Conservation (phyloP, 1,140 invertebrate species). For the Cyphomyrmex costatus region DNA sequence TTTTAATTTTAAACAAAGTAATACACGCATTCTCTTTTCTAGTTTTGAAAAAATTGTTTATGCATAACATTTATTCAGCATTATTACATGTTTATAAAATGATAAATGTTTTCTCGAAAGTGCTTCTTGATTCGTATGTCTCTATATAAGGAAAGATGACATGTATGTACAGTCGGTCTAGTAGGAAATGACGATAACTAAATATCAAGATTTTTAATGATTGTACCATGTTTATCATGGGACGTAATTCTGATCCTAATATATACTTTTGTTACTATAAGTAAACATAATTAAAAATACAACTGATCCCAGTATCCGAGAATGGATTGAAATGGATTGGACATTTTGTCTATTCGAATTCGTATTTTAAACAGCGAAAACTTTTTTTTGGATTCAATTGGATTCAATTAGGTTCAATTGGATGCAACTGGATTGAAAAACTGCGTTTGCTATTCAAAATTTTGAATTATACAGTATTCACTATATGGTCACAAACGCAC, state of each 20-base stretch:
- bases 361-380: no score
- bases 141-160: constrained; percentile 48
- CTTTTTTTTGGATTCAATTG: no score
- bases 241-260: constrained; percentile 81
- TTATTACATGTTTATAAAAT: not conserved
- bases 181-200: constrained; percentile 73
- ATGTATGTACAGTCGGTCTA: rapidly evolving
- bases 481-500: no score
- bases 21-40: not conserved
- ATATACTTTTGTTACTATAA: not conserved
- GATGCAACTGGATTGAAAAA: no score
- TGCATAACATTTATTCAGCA: not conserved
- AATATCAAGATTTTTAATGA: constrained; percentile 56
- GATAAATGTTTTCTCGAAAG: constrained; percentile 62
- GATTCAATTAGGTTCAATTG: no score
- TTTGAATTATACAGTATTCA: no score
- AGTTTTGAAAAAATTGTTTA: constrained; percentile 9
- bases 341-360: no score
- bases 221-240: constrained; percentile 45
- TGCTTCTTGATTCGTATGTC: not conserved
- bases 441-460: no score
- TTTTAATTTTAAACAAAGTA: not conserved
- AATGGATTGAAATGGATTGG: no score
- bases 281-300: not conserved
- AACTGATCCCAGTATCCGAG: no score